These are phyloP conservation scores for Eledona agricola DNA, from an alignment of 2,888 invertebrate genomes.

Conservation along the genomic window DNA sequence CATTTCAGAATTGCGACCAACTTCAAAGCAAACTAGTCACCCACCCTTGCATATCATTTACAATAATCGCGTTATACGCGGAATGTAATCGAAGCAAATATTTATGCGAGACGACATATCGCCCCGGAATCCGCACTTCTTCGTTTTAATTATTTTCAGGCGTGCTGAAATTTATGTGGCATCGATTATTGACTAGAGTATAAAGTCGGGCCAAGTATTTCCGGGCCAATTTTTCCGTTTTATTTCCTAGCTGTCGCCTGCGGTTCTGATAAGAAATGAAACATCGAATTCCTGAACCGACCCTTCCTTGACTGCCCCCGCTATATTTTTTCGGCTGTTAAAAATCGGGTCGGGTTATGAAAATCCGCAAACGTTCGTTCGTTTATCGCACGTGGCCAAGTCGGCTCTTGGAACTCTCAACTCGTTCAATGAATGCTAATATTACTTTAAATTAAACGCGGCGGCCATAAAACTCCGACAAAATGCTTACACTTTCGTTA, in stretches of 20 bases:
- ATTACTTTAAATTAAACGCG: slow-evolving; percentile 46
- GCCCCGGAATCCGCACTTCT: slow-evolving; percentile 4
- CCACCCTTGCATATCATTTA: no score
- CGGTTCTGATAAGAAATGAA: slow-evolving; percentile 45
- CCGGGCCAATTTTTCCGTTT: slow-evolving; percentile 49
- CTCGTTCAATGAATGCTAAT: slow-evolving; percentile 44
- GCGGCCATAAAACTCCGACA: slow-evolving; percentile 42
- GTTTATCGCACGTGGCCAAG: slow-evolving; percentile 41
- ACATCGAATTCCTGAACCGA: slow-evolving; percentile 43
- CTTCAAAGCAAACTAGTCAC: no score
- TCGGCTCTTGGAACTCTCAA: slow-evolving; percentile 40
- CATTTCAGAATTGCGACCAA: no score
- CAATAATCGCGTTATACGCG: slow-evolving; percentile 16
- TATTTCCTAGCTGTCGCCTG: slow-evolving; percentile 48
- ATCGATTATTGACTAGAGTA: slow-evolving; percentile 41
- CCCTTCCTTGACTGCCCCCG: slow-evolving; percentile 39
- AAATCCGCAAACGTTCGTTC: no score
- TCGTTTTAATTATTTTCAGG: slow-evolving; percentile 39
- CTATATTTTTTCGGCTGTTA: no score
- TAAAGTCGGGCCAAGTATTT: slow-evolving; percentile 45
- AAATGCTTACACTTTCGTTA: slow-evolving; percentile 47
- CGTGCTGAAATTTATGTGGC: slow-evolving; percentile 31
- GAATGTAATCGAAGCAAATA: slow-evolving; percentile 16
- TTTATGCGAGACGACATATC: slow-evolving; percentile 22
- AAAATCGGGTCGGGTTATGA: no score